phyloP scores from a whole-genome alignment of 2,113 vertebrate species.

The Mixornis gularis region DNA sequence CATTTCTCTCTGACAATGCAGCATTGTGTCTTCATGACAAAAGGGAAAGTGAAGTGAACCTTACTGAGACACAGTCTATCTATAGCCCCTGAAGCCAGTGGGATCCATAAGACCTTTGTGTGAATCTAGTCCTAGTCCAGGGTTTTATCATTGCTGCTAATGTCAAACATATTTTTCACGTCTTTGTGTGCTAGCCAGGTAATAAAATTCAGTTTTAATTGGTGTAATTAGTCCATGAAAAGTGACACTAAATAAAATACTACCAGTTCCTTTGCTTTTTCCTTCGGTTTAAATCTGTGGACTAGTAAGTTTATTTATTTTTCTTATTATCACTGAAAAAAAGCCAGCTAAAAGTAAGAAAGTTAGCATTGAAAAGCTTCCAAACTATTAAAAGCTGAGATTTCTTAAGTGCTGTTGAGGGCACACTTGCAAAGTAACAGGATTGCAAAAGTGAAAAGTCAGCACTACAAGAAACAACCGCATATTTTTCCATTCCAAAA shows the following conservation, averaged over 20 bases:
- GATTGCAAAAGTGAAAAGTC: neutral
- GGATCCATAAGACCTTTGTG: neutral
- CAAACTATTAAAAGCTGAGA: neutral
- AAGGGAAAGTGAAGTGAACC: neutral
- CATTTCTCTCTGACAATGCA: neutral
- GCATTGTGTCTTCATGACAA: neutral
- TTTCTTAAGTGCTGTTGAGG: neutral
- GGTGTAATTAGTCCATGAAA: neutral
- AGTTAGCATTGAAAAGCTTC: neutral
- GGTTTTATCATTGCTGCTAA: neutral
- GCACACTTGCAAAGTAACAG: neutral
- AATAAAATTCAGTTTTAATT: neutral
- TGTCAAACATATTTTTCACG: neutral
- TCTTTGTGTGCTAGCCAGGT: neutral
- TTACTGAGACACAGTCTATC: neutral
- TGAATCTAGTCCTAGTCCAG: neutral
- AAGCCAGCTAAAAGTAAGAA: neutral
- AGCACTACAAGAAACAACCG: neutral
- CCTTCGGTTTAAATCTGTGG: neutral
- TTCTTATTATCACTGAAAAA: neutral
- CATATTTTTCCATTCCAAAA: neutral
- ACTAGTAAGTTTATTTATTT: neutral
- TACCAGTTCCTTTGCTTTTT: neutral
- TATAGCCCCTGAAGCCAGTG: neutral
- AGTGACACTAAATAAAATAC: neutral